These are phyloP conservation scores for Neomorphus geoffroyi DNA, from an alignment of 2,797 vertebrate genomes.

Conservation along the genomic window DNA sequence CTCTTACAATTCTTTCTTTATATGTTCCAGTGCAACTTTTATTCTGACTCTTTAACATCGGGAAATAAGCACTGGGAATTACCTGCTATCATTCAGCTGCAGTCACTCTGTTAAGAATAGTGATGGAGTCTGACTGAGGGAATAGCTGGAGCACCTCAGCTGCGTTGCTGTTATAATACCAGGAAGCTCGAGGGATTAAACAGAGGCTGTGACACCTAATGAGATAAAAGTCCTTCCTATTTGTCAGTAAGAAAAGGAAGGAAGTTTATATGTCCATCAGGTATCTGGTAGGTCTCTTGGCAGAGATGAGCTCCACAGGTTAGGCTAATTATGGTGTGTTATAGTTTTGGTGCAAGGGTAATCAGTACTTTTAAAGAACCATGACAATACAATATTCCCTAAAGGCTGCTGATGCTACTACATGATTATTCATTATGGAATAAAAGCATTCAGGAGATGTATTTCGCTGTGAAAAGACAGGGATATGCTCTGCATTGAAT, in stretches of 20 bases:
- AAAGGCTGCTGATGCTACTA: background rate
- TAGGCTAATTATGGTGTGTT: background rate
- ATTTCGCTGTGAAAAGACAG: background rate
- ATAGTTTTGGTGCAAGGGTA: background rate
- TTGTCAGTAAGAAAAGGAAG: background rate
- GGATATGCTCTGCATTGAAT: background rate
- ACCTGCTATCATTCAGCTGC: background rate
- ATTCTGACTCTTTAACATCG: background rate
- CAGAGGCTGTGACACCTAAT: background rate
- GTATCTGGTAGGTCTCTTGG: background rate
- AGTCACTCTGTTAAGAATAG: background rate
- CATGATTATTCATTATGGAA: background rate
- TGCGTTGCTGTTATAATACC: background rate
- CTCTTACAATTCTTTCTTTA: background rate
- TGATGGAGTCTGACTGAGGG: accelerated
- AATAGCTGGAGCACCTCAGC: background rate
- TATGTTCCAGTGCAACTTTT: background rate
- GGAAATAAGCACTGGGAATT: background rate
- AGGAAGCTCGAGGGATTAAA: background rate
- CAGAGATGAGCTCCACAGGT: background rate
- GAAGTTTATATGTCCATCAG: background rate
- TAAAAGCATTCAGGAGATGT: background rate
- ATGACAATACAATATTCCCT: background rate
- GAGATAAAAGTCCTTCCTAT: background rate
- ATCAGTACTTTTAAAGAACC: background rate